A percentile compares a stretch with the other conserved stretches of the same genome.
These are phyloP conservation scores for Hyperoodon ampullatus DNA, from an alignment of 2,113 vertebrate genomes.

Conservation along the genomic window DNA sequence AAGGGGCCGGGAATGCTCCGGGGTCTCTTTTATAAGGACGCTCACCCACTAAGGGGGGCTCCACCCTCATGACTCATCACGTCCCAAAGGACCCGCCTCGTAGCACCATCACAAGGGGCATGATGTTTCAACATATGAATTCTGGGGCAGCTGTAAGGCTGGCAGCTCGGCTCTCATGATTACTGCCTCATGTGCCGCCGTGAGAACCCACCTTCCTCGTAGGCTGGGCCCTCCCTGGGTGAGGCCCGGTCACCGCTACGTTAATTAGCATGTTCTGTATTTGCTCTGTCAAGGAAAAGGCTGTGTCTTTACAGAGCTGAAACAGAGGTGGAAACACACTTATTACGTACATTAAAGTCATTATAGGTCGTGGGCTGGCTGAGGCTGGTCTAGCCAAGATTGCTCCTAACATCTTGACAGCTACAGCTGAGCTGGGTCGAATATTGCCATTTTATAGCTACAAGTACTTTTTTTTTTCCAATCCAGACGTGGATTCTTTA, in stretches of 20 bases:
- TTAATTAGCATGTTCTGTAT: rapidly evolving
- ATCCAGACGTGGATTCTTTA: not conserved
- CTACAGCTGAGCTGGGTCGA: rapidly evolving
- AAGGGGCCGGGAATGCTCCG: too few species aligned
- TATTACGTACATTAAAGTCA: not conserved
- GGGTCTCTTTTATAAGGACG: not conserved
- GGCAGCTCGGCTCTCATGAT: not conserved
- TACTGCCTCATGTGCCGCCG: not conserved
- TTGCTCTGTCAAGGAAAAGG: not conserved
- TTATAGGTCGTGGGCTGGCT: not conserved
- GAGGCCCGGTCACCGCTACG: not conserved
- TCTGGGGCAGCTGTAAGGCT: not conserved
- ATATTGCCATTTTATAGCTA: not conserved
- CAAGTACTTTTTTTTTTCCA: too few species aligned
- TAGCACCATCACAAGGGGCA: rapidly evolving
- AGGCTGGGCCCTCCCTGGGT: too few species aligned
- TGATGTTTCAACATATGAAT: not conserved
- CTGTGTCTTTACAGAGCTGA: not conserved
- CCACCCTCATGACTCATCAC: not conserved
- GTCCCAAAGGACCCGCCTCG: too few species aligned
- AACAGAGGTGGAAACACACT: not conserved
- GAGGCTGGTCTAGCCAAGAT: not conserved
- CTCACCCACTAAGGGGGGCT: not conserved
- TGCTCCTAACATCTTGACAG: rapidly evolving
- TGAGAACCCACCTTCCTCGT: not conserved